Base-by-base conservation (phyloP, 2,113 vertebrate species). In the Halcyon senegalensis region DNA sequence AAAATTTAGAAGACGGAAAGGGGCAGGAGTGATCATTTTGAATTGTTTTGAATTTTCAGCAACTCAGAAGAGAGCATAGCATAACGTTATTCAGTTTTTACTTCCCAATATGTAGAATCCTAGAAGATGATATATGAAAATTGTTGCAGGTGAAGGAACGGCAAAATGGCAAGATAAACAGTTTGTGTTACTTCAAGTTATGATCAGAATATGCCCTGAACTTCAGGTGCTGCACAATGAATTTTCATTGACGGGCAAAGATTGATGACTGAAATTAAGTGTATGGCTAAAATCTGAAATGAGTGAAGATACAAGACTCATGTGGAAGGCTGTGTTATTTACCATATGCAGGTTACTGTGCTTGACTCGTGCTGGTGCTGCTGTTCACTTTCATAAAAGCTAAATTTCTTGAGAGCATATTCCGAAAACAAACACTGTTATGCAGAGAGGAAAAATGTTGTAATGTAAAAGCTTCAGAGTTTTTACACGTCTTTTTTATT, bases 191-290 rank as follows among this genome's bases (percentile, higher is more conserved):
- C n/a, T 75, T 58, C n/a, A 12, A 58, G 14, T 70, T 77, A 5
- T 7, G 13, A 15, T 72, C 41, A 59, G 50, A 48, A 53, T 21
- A 43, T 39, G 30, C 31, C 12, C 28, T 68, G 43, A 13, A 39
- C 20, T 73, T 80, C 23, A 25, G 37, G 24, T 46, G 44, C 44
- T 48, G 39, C 2, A 1, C 19, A 27, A 5, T 0, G 0, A 21
- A 30, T 43, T 69, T 74, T 60, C 64, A 60, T 70, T 82, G 56
- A 33, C 70, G 55, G 59, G 25, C 44, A 31, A 30, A 60, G 35
- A 31, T 15, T 60, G 28, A 39, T 60, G 30, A 8, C 2, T 56
- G 44, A 72, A 66, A 39, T 76, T 13, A 55, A 60, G 39, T 43
- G 13, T 28, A 35, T 0, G 17, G 27, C 46, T 87, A 28, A 74